phyloP scores from a whole-genome alignment of 2,888 invertebrate genomes.

The Oxystoma pomonae region DNA sequence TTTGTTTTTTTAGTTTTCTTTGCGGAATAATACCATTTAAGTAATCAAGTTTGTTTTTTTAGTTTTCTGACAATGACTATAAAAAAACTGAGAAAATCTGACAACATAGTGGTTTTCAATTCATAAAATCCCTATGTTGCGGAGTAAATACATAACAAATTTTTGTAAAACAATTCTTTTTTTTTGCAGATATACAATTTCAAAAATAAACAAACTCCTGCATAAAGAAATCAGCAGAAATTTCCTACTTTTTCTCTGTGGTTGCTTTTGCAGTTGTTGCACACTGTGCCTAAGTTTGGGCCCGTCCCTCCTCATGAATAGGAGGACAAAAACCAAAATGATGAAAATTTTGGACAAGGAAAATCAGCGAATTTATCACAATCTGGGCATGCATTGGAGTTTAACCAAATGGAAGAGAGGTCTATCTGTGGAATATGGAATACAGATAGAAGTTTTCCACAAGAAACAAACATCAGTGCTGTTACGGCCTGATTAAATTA shows the following conservation, averaged over 20 bases:
- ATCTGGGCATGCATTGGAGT: conserved; percentile 31
- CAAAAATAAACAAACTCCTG: conserved; percentile 28
- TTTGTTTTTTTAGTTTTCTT: too few species aligned
- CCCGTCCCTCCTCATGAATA: conserved; percentile 29
- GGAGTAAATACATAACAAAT: background rate
- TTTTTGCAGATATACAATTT: conserved; percentile 24
- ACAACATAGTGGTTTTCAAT: too few species aligned
- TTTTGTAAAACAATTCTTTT: background rate
- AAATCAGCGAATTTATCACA: conserved; percentile 31
- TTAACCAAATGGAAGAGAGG: conserved; percentile 26
- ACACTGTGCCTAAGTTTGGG: conserved; percentile 31
- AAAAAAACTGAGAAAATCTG: too few species aligned
- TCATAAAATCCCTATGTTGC: too few species aligned
- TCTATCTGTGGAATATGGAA: conserved; percentile 30
- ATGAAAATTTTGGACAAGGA: conserved; percentile 27
- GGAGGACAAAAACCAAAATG: conserved; percentile 26
- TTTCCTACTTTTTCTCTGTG: conserved; percentile 30
- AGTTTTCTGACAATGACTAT: too few species aligned
- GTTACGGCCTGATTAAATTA: too few species aligned
- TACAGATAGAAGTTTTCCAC: conserved; percentile 30
- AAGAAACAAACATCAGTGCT: too few species aligned
- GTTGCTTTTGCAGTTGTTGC: conserved; percentile 32
- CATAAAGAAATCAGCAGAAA: conserved; percentile 24
- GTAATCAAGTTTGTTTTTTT: too few species aligned
- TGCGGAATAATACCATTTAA: too few species aligned